Evolutionary conservation across 2,113 vertebrate species (phyloP).

Genomic region (Scolopax mira): DNA sequence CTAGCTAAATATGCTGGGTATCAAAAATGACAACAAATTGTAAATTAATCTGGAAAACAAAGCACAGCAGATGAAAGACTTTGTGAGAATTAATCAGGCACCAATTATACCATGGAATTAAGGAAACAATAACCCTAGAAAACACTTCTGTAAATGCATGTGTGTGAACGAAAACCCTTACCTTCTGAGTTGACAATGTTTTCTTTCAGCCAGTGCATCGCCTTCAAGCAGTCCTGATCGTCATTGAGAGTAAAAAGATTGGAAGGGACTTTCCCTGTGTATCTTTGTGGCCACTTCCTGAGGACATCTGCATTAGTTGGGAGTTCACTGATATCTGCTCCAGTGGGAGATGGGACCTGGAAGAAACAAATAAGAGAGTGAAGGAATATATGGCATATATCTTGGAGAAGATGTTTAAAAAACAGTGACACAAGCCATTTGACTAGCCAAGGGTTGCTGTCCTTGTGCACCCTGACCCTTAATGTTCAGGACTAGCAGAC

Average conservation of each 20-base stretch:
- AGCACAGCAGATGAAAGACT: slow-evolving; percentile 93
- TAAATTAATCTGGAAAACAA: slow-evolving; percentile 93
- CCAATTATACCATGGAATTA: slow-evolving; percentile 86
- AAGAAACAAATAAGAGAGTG: not conserved
- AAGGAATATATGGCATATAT: not conserved
- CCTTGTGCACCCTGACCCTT: not conserved
- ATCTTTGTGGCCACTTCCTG: slow-evolving; percentile 9
- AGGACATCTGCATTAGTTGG: slow-evolving; percentile 57
- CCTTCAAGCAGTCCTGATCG: slow-evolving; percentile 68
- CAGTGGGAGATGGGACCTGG: slow-evolving; percentile 72
- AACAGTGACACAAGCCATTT: not conserved
- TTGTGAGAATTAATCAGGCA: slow-evolving; percentile 89
- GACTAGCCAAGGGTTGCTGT: not conserved
- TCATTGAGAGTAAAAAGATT: slow-evolving; percentile 88
- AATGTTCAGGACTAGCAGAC: not conserved
- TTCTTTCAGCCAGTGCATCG: slow-evolving; percentile 66
- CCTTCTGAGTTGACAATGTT: slow-evolving; percentile 73
- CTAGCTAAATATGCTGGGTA: slow-evolving; percentile 65
- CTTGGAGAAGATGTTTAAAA: not conserved
- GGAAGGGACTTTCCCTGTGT: slow-evolving; percentile 70
- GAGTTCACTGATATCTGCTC: slow-evolving; percentile 55
- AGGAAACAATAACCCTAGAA: slow-evolving; percentile 84
- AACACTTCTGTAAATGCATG: slow-evolving; percentile 1
- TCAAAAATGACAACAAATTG: slow-evolving; percentile 90
- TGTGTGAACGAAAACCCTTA: slow-evolving; percentile 64